Percentiles rank a stretch among this genome's conserved stretches.
Evolutionary conservation across 2,113 vertebrate species (phyloP).

Genomic region (Monopterus albus): DNA sequence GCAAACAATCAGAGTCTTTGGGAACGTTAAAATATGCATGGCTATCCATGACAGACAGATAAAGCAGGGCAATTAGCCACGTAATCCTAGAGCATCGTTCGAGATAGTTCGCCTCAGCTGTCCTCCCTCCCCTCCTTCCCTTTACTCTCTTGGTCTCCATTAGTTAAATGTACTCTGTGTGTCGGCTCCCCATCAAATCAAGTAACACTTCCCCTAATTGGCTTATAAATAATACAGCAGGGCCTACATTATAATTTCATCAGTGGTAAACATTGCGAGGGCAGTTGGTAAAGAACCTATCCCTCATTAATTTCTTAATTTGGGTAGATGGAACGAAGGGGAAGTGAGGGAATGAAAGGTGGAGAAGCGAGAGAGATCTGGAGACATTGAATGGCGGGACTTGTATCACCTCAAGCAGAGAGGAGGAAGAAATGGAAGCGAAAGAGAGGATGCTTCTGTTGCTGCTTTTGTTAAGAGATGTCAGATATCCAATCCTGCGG

Average conservation of each 20-base stretch:
- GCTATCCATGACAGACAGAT: constrained; percentile 96
- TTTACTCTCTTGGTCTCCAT: constrained; percentile 86
- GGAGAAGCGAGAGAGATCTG: constrained; percentile 79
- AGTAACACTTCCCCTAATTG: constrained; percentile 99
- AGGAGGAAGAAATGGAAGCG: constrained; percentile 59
- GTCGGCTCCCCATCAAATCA: constrained; percentile 99
- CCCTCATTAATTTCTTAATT: constrained; percentile 99
- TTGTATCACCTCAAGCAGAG: constrained; percentile 87
- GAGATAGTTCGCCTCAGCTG: constrained; percentile 86
- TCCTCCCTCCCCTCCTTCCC: constrained; percentile 79
- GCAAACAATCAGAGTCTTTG: constrained; percentile 98
- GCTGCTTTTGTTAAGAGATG: constrained; percentile 88
- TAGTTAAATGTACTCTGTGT: constrained; percentile 99
- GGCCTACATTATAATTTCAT: constrained; percentile 99
- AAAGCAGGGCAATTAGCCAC: constrained; percentile 99
- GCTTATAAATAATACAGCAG: constrained; percentile 99
- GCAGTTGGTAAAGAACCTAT: constrained; percentile 93
- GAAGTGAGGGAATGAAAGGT: constrained; percentile 74
- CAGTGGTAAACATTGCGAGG: constrained; percentile 99
- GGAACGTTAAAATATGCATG: constrained; percentile 99
- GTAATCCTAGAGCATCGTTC: constrained; percentile 93
- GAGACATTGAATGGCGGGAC: constrained; percentile 86
- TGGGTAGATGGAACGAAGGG: constrained; percentile 82
- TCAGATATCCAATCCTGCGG: constrained; percentile 92
- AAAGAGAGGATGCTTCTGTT: constrained; percentile 78